A percentile compares a stretch with the other conserved stretches of the same genome.
Conservation (phyloP, 2,888 invertebrate genomes). For the Merodon equestris region DNA sequence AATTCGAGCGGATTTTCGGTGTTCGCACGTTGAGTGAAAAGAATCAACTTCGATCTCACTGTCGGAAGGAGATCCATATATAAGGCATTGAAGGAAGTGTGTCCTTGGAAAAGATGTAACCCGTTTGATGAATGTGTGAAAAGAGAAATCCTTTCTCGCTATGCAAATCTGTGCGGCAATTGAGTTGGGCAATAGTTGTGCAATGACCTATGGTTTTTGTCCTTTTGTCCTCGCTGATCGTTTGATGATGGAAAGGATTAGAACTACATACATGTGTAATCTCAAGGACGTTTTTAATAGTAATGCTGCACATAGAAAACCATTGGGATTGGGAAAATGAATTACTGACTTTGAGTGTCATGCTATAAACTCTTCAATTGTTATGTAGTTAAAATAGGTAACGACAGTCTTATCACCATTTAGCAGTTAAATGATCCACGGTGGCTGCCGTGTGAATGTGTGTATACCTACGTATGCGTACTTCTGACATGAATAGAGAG, state of each 20-base stretch:
- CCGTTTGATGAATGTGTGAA: constrained; percentile 49
- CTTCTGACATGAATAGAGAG: no score
- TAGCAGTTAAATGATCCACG: no score
- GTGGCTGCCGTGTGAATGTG: no score
- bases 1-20: not conserved
- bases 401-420: no score
- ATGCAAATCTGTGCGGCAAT: constrained; percentile 34
- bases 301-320: no score
- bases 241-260: not conserved
- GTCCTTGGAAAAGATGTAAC: constrained; percentile 30
- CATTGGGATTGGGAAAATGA: no score
- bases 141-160: constrained; percentile 44
- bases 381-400: no score
- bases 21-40: not conserved
- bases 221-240: constrained; percentile 5
- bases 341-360: no score
- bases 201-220: constrained; percentile 16
- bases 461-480: no score
- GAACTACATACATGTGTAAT: no score
- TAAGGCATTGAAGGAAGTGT: constrained; percentile 13
- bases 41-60: not conserved
- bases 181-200: constrained; percentile 19
- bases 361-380: no score
- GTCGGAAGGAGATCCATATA: constrained; percentile 16
- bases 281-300: no score